Conservation (phyloP, 35 echinoderm and acorn worm species). For the Ptychodera flava region DNA sequence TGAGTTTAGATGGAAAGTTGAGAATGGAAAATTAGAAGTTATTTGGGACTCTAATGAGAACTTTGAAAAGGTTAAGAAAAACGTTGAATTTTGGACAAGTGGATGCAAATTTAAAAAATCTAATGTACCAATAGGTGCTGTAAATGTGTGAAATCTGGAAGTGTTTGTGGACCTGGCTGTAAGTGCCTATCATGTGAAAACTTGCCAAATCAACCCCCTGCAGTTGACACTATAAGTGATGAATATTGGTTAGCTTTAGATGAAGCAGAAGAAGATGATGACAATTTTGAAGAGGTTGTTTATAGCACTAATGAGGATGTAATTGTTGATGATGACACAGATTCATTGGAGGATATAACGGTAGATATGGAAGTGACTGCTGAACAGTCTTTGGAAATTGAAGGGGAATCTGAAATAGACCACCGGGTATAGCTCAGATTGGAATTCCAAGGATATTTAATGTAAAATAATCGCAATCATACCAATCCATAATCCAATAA, state of each 20-base stretch:
- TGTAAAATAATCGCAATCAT: no score
- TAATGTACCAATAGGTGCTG: conserved; percentile 6
- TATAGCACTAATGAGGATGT: background rate
- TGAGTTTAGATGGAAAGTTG: conserved; percentile 7
- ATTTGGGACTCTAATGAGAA: conserved; percentile 23
- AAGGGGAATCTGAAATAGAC: no score
- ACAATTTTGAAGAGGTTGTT: background rate
- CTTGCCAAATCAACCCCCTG: background rate
- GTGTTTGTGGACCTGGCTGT: conserved; percentile 16
- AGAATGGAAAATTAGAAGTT: background rate
- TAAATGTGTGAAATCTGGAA: conserved; percentile 13
- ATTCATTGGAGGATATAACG: no score
- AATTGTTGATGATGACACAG: background rate
- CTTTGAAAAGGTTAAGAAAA: conserved; percentile 5
- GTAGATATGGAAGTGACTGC: no score
- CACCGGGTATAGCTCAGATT: no score
- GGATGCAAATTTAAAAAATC: conserved; percentile 27
- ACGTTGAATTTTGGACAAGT: conserved; percentile 11
- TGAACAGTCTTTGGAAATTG: no score
- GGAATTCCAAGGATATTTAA: no score
- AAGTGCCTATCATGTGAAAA: background rate
- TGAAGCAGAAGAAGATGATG: background rate
- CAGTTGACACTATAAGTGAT: background rate
- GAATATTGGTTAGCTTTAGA: background rate
- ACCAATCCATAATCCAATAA: no score